A percentile compares a stretch with the other conserved stretches of the same genome.
Conservation (phyloP, 1,140 invertebrate genomes). For the Augochlora pura region DNA sequence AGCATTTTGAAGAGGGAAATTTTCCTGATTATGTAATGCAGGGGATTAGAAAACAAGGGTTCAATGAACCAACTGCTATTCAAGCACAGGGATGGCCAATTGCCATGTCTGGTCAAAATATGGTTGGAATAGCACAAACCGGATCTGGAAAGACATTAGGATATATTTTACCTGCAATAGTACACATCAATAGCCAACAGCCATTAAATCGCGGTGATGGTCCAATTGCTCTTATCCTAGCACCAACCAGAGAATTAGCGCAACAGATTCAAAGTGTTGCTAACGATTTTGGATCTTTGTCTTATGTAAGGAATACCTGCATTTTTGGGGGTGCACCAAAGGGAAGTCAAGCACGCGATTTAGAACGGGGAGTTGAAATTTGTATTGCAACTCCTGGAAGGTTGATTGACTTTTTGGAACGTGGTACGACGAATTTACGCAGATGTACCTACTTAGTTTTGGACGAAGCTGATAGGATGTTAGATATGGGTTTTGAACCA, state of each 20-base stretch:
- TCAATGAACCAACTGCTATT: constrained; percentile 93
- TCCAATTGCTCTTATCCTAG: constrained; percentile 94
- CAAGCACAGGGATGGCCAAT: constrained; percentile 96
- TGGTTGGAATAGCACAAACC: constrained; percentile 97
- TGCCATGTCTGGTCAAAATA: constrained; percentile 93
- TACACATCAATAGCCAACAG: constrained; percentile 96
- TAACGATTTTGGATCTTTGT: constrained; percentile 92
- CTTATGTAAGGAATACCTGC: constrained; percentile 93
- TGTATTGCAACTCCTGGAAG: constrained; percentile 98
- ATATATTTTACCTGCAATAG: constrained; percentile 91
- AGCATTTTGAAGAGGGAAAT: constrained; percentile 89
- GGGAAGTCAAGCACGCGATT: constrained; percentile 88
- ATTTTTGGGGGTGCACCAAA: constrained; percentile 98
- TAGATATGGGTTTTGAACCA: constrained; percentile 99
- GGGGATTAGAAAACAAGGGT: constrained; percentile 88
- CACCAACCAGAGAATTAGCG: constrained; percentile 96
- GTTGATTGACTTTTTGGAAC: constrained; percentile 96
- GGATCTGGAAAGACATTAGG: constrained; percentile 95
- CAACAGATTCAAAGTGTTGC: constrained; percentile 98
- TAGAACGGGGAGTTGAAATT: constrained; percentile 93
- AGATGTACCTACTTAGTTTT: constrained; percentile 97
- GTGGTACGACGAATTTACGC: constrained; percentile 92
- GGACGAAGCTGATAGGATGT: constrained; percentile 98
- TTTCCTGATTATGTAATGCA: constrained; percentile 89
- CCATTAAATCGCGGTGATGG: constrained; percentile 91